Evolutionary conservation across 1,140 invertebrate genomes (phyloP).

Genomic region (Ctenoplectra terminalis): DNA sequence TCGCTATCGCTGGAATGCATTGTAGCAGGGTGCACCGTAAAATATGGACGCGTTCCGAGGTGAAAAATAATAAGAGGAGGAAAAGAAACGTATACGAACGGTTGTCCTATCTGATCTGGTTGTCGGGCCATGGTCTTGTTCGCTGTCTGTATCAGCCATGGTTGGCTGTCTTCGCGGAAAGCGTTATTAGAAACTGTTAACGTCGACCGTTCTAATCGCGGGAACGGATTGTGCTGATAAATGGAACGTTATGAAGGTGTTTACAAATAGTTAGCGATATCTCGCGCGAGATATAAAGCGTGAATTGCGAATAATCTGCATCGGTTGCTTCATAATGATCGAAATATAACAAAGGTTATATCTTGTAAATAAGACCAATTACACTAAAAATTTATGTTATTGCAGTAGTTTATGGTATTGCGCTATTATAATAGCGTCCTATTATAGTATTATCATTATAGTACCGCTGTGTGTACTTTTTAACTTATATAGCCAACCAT

Average conservation of each 20-base stretch:
- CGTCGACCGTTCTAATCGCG: slow-evolving; percentile 12
- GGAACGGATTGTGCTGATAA: slow-evolving; percentile 10
- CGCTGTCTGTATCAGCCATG: background rate
- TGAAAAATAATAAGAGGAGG: slow-evolving; percentile 17
- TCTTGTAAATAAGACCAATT: background rate
- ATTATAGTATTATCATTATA: too few species aligned
- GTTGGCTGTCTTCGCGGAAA: slow-evolving; percentile 2
- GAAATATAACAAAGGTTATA: background rate
- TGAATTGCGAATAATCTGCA: background rate
- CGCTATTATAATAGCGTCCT: too few species aligned
- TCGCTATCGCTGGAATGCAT: slow-evolving; percentile 25
- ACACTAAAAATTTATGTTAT: background rate
- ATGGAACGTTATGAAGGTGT: background rate
- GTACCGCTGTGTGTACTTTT: too few species aligned
- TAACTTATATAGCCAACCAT: background rate
- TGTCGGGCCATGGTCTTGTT: background rate
- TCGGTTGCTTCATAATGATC: background rate
- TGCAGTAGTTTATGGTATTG: background rate
- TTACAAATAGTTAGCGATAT: slow-evolving; percentile 10
- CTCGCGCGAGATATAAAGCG: slow-evolving; percentile 3
- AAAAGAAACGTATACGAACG: background rate
- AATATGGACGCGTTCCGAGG: slow-evolving; percentile 17
- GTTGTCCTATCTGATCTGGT: slow-evolving; percentile 14
- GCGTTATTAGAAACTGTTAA: slow-evolving; percentile 35
- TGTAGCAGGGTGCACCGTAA: slow-evolving; percentile 1